phyloP scores from a whole-genome alignment of 2,797 vertebrate species.

The Syncerus caffer region DNA sequence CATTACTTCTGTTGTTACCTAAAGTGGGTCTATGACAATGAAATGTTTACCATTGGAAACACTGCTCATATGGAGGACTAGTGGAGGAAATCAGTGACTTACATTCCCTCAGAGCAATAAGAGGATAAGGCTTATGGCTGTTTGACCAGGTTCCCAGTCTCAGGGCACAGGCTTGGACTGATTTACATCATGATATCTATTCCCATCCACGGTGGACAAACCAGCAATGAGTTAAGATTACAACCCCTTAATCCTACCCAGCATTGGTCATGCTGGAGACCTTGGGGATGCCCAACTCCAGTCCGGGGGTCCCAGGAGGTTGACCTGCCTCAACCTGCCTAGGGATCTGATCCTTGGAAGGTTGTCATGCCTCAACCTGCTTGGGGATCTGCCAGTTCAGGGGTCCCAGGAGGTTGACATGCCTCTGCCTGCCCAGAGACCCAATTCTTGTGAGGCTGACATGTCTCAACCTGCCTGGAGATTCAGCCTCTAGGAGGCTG shows the following conservation, averaged over 20 bases:
- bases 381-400: background rate
- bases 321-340: background rate
- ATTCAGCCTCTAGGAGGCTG: background rate
- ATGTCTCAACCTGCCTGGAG: rapidly evolving
- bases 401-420: background rate
- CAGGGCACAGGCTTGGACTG: background rate
- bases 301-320: background rate
- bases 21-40: background rate
- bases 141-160: background rate
- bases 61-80: background rate
- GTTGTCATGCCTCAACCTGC: background rate
- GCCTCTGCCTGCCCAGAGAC: background rate
- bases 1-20: background rate
- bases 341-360: background rate
- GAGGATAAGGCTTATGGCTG: background rate
- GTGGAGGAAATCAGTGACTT: background rate
- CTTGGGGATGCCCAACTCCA: background rate
- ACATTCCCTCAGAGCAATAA: background rate
- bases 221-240: background rate
- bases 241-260: background rate
- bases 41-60: background rate
- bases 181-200: background rate
- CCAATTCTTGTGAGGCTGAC: background rate
- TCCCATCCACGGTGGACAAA: background rate
- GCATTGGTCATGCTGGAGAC: background rate